A percentile compares a stretch with the other conserved stretches of the same genome.
Evolutionary conservation across 2,113 vertebrate genomes (phyloP).

Genomic region (Ivindomyrus marchei): DNA sequence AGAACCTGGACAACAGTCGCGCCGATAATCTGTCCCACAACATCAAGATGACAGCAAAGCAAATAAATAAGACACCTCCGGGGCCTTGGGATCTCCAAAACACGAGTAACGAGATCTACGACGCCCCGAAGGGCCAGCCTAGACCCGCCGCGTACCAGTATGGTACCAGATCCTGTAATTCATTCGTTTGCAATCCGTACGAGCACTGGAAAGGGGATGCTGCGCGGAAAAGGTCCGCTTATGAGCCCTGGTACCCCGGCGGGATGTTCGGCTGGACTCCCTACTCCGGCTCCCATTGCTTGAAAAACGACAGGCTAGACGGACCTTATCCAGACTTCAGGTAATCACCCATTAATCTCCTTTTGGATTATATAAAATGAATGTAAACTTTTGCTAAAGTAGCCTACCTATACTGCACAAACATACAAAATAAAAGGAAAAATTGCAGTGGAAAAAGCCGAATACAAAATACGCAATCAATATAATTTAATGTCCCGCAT

Average conservation of each 20-base stretch:
- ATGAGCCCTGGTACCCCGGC: slow-evolving; percentile 57
- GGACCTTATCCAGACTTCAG: slow-evolving; percentile 59
- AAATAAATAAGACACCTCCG: not conserved
- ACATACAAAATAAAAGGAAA: not conserved
- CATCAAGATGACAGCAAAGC: slow-evolving; percentile 20
- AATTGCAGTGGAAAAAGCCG: not conserved
- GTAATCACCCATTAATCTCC: slow-evolving; percentile 42
- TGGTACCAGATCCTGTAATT: not conserved
- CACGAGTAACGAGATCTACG: not conserved
- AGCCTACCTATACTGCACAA: not conserved
- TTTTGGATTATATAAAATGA: not conserved
- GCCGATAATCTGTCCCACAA: not conserved
- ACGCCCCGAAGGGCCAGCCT: slow-evolving; percentile 30
- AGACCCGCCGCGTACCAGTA: slow-evolving; percentile 41
- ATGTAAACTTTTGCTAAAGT: not conserved
- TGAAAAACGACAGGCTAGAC: slow-evolving; percentile 70
- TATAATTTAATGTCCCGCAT: not conserved
- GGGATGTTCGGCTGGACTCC: slow-evolving; percentile 50
- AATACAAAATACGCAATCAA: not conserved
- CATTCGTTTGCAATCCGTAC: slow-evolving; percentile 8
- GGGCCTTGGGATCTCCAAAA: slow-evolving; percentile 35
- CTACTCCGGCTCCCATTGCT: slow-evolving; percentile 48
- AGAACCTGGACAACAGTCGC: not conserved
- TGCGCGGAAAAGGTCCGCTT: not conserved
- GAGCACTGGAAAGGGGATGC: not conserved